Percentiles rank a stretch among this genome's conserved stretches.
Conservation (phyloP, 2,888 invertebrate species). For the Nemotelus nigrinus region DNA sequence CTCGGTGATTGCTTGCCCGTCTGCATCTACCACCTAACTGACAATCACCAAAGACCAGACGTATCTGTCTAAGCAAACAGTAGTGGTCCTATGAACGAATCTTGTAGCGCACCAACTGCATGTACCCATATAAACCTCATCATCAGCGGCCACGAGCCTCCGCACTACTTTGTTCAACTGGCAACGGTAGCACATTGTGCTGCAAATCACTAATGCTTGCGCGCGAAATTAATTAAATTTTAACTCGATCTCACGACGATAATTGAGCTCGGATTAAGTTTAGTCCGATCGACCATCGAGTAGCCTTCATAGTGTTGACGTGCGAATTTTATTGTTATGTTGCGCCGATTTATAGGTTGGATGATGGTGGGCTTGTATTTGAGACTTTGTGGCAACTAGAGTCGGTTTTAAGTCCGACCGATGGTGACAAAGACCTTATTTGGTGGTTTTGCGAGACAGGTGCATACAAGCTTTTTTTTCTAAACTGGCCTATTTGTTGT, state of each 20-base stretch:
- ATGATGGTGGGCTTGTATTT: not conserved
- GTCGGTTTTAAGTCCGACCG: too few relatives aligned
- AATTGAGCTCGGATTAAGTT: conserved; percentile 5
- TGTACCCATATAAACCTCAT: not conserved
- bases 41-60: too few relatives aligned
- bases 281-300: not conserved
- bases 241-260: conserved; percentile 12
- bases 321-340: not conserved
- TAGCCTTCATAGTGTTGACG: not conserved
- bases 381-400: not conserved
- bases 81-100: not conserved
- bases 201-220: not conserved
- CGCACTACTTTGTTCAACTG: too few relatives aligned
- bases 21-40: too few relatives aligned
- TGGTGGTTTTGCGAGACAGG: too few relatives aligned
- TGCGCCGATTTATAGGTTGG: not conserved
- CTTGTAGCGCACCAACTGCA: not conserved
- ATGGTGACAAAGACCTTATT: too few relatives aligned
- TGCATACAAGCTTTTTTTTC: too few relatives aligned
- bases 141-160: too few relatives aligned
- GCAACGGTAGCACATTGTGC: too few relatives aligned
- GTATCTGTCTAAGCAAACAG: too few relatives aligned
- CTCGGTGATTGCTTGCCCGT: not conserved
- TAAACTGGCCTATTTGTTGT: too few relatives aligned
- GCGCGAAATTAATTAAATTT: conserved; percentile 13